Conservation (phyloP, 1,140 invertebrate genomes). For the Rhopalosiphum maidis region DNA sequence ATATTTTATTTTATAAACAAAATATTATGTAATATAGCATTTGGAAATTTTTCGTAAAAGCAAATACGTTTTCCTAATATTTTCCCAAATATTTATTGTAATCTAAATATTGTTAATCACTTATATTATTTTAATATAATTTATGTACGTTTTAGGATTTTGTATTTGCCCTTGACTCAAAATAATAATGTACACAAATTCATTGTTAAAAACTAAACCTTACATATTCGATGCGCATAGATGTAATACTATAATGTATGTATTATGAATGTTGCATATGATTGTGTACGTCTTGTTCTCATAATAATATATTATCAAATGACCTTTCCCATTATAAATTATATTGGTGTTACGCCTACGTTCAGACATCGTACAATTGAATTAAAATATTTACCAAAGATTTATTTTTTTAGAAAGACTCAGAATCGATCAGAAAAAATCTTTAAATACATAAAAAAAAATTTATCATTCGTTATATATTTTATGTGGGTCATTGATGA, state of each 20-base stretch:
- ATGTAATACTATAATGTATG: neutral
- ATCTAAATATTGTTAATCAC: too few relatives aligned
- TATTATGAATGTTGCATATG: neutral
- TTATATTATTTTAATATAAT: neutral
- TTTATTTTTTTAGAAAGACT: neutral
- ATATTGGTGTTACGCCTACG: neutral
- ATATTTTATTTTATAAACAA: too few relatives aligned
- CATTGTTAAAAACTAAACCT: neutral
- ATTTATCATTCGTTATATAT: too few relatives aligned
- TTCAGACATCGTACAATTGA: neutral
- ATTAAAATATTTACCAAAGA: neutral
- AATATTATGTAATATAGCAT: too few relatives aligned
- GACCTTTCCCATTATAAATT: neutral
- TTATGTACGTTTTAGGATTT: neutral
- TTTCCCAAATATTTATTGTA: too few relatives aligned
- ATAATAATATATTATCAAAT: constrained; percentile 12
- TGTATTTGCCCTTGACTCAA: neutral
- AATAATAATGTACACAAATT: neutral
- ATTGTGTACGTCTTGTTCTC: neutral
- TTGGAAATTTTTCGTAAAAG: too few relatives aligned
- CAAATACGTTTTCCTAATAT: too few relatives aligned
- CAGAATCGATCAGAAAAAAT: neutral
- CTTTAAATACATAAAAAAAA: neutral
- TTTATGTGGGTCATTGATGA: too few relatives aligned
- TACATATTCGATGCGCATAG: neutral